Base-by-base conservation (phyloP, 2,888 invertebrate genomes). In the Sinohyriopsis cumingii region DNA sequence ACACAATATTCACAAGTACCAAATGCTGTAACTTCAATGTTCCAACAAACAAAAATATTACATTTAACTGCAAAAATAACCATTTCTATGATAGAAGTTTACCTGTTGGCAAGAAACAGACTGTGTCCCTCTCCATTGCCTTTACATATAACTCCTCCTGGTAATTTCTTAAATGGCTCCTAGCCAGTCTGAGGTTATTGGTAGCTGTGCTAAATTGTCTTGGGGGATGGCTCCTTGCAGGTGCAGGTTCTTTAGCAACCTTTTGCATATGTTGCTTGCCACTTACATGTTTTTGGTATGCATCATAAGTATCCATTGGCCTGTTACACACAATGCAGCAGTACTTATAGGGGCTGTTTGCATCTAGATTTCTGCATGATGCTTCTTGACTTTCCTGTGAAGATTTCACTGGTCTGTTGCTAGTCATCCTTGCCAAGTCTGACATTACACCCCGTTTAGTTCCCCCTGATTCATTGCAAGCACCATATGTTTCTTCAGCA, bases 71-170 rank as follows among this genome's bases (percentile, higher is more conserved):
- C 28, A 65, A 64, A 59, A 45, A 63, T 45, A 28, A 63, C 28
- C 18, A 61, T 25, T 61, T 12, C 25, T 25, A 61, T 24, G 28
- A 24, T 15, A 33, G 24, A 24, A 63, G 66, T 71, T 6, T 66
- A 86, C 87, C 87, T 77, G 88, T 88, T 53, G 88, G 88, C 25
- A 88, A 77, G 66, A 86, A 87, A 65, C 83, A 78, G 24, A 88
- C 79, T 20, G 75, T 77, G 69, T 88, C 86, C 22, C 63, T 54
- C 19, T 65, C 73, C 81, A 86, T 77, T 0, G 85, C 80, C 68
- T 84, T 86, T 25, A 59, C 33, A 64, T 80, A 84, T 54, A 87
- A 79, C 60, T 88, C 87, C 67, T 79, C 60, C 69, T 88, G 87
- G 69, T 87, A 87, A 24, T 62, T 67, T 24, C 87, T 78, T 3